Evolutionary conservation across 2,113 vertebrate species (phyloP).

Genomic region (Eclectus roratus): DNA sequence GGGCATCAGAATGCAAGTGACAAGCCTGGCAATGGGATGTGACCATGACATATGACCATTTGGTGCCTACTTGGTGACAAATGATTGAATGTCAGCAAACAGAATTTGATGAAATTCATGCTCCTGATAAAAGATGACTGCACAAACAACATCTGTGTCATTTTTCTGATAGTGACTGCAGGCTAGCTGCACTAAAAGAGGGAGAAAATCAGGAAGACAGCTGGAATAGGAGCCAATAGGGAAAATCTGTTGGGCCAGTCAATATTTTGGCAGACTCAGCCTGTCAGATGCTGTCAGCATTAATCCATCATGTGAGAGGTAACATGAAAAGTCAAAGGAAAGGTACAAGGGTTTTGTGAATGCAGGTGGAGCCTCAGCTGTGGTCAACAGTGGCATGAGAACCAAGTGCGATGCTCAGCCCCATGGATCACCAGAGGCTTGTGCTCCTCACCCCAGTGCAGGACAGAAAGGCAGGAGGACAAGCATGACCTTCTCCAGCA

Average conservation of each 20-base stretch:
- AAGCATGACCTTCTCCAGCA: rapidly evolving
- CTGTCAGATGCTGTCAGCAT: neutral
- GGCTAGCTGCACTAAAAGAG: neutral
- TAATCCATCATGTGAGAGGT: neutral
- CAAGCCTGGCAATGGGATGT: neutral
- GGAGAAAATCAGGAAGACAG: neutral
- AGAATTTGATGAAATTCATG: conserved; percentile 1
- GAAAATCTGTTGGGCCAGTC: neutral
- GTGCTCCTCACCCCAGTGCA: neutral
- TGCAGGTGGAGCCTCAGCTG: rapidly evolving
- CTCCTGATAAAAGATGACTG: conserved; percentile 50
- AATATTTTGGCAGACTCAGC: neutral
- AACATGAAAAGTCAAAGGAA: neutral
- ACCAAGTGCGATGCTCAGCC: rapidly evolving
- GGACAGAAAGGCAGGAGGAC: neutral
- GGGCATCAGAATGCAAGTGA: neutral
- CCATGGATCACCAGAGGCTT: rapidly evolving
- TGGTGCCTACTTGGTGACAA: conserved; percentile 44
- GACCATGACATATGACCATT: neutral
- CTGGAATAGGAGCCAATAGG: conserved; percentile 14
- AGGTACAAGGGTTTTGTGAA: neutral
- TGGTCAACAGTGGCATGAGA: rapidly evolving
- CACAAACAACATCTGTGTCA: conserved; percentile 41
- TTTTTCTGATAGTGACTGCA: neutral
- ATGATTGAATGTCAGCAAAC: conserved; percentile 56